Base-by-base conservation (phyloP, 2,888 invertebrate species). In the Drosophila formosana region DNA sequence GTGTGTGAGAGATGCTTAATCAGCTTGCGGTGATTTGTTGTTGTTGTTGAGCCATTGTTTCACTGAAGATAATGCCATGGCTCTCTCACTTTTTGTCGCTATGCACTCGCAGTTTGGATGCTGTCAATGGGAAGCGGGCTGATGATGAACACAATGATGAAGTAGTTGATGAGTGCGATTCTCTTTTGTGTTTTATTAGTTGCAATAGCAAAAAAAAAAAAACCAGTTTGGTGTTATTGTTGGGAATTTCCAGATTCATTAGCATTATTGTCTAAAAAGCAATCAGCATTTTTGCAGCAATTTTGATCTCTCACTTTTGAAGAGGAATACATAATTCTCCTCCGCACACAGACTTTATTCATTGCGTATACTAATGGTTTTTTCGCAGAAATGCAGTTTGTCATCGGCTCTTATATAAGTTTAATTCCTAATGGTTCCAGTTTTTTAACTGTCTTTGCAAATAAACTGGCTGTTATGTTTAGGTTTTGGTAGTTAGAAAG, bases 211-310 rank as follows among this genome's bases (percentile, higher is more conserved):
- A 62, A 76, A 50, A 37, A 56, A 8, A 7, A 3, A 25, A 65
- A 75, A 74, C 75, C n/a, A 56, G 75, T 73, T 73, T 63, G 30
- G 23, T 23, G 25, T 26, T 57, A 26, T 32, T 46, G 7, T 55
- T 56, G 41, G 74, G 62, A 47, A 76, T 71, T 75, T 62, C 72
- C 77, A 71, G 55, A 62, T 58, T 72, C 60, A 74, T 74, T 70
- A 75, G 56, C 45, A 62, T 58, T 66, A 73, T 64, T 63, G 58
- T 60, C 49, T 49, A 51, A 58, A 51, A 53, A 46, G 53, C 25
- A 18, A 18, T 18, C 18, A 50, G 34, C 18, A 11, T 50, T 49
- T 47, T 28, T 28, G 28, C 6, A 28, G 28, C 6, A 34, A 46
- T 53, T 13, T 13, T 52, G 13, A 55, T 53, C 64, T 43, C 41